These are phyloP conservation scores for Melanargia galathea DNA, from an alignment of 2,888 invertebrate species.

Conservation along the genomic window DNA sequence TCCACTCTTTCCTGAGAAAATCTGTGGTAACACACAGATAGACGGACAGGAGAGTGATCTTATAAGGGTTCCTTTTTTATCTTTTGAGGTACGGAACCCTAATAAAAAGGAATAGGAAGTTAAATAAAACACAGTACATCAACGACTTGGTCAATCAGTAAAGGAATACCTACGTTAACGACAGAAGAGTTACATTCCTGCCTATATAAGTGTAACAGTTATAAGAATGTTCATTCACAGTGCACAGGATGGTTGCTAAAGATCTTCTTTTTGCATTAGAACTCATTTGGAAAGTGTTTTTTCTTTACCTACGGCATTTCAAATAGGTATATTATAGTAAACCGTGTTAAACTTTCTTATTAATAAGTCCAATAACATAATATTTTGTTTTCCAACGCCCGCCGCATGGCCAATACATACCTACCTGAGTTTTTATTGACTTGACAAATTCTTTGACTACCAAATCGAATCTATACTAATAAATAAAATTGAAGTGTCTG, in stretches of 20 bases:
- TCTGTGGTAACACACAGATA: too few species aligned
- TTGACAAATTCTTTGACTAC: neutral
- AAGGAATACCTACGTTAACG: slow-evolving; percentile 22
- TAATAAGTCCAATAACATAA: neutral
- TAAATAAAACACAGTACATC: slow-evolving; percentile 13
- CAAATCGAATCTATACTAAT: neutral
- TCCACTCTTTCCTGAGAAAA: too few species aligned
- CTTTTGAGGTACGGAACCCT: too few species aligned
- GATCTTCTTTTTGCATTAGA: slow-evolving; percentile 15
- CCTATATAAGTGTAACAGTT: slow-evolving; percentile 36
- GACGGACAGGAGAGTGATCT: too few species aligned
- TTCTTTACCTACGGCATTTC: slow-evolving; percentile 9
- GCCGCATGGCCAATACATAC: neutral
- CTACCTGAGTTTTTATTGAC: slow-evolving; percentile 1
- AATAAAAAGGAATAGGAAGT: slow-evolving; percentile 18
- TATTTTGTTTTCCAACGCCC: neutral
- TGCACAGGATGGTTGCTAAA: slow-evolving; percentile 5
- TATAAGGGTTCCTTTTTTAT: too few species aligned
- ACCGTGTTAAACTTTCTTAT: neutral
- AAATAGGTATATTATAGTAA: neutral
- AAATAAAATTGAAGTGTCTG: neutral
- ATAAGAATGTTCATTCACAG: slow-evolving; percentile 38
- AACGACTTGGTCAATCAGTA: slow-evolving; percentile 23
- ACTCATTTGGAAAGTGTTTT: neutral
- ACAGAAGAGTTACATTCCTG: slow-evolving; percentile 31